These are phyloP conservation scores for Petrocephalus microphthalmus DNA, from an alignment of 2,113 vertebrate genomes.

Conservation along the genomic window DNA sequence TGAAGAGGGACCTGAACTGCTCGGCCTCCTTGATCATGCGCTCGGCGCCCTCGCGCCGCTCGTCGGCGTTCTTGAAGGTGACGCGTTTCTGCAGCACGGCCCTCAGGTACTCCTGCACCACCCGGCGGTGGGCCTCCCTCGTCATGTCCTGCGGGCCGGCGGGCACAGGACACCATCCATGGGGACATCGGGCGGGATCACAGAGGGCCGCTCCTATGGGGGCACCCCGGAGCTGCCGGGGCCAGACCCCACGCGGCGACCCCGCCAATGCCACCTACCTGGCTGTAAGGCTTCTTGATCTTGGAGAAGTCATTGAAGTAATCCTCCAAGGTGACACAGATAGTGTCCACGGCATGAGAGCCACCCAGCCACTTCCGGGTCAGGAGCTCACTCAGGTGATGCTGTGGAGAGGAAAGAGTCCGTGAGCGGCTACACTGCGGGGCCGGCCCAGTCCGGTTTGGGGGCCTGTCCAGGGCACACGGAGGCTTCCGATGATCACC, in stretches of 20 bases:
- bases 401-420: conserved; percentile 53
- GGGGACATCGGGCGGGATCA: background rate
- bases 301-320: conserved; percentile 97
- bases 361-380: conserved; percentile 89
- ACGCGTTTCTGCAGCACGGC: conserved; percentile 91
- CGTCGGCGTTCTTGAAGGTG: conserved; percentile 83
- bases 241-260: background rate
- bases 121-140: conserved; percentile 75
- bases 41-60: conserved; percentile 89
- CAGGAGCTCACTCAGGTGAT: conserved; percentile 84
- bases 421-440: background rate
- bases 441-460: too few species aligned
- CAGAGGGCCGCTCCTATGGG: too few species aligned
- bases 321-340: conserved; percentile 94
- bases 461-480: background rate
- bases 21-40: conserved; percentile 88
- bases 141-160: conserved; percentile 76
- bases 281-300: conserved; percentile 90
- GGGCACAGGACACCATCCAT: background rate
- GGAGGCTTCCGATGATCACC: background rate
- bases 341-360: conserved; percentile 88
- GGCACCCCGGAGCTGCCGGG: background rate
- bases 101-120: conserved; percentile 90
- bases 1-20: conserved; percentile 89
- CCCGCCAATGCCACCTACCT: conserved; percentile 57